Base-by-base conservation (phyloP, 2,888 invertebrate species). In the Caenorhabditis afra region DNA sequence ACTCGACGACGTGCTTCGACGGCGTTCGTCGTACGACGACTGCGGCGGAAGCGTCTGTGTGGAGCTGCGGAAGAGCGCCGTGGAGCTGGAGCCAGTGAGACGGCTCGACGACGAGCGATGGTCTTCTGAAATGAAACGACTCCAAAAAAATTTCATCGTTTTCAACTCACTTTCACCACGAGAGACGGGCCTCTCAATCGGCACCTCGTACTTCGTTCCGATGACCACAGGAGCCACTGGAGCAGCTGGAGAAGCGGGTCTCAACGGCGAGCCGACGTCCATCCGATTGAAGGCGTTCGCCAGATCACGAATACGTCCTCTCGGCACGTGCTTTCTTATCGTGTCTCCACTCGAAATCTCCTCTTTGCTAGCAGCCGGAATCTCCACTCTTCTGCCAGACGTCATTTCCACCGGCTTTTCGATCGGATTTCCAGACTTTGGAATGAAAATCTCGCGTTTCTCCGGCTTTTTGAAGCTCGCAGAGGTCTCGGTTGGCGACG, bases 241-340 rank as follows among this genome's bases (percentile, higher is more conserved):
- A n/a, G n/a, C n/a, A n/a, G 37, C 11, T 5, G 37, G 11, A 37
- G 11, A 37, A 37, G 41, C 12, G 2, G 41, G 41, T 29, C 29
- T 29, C 29, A 29, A 11, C 41, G 41, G 41, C 41, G 41, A 11
- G 4, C 41, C n/a, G 1, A 20, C 14, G 7, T 18, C 22, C 29
- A 59, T 12, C 3, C 11, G 1, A n/a, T 71, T 57, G 23, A 78
- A 78, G 8, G 58, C 73, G 0, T 61, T 49, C 0, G 78, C 78
- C 62, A 78, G 50, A 55, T 78, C 78, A 4, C 73, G 71, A 29
- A 78, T 78, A 49, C 78, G 35, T 12, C 78, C 78, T 20, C 61
- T 29, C 44, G 78, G 78, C 23, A 78, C 52, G 39, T 73, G 73
- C 29, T 73, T 71, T 12, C 70, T 59, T 0, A 76, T 53, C 5